These are phyloP conservation scores for Cephus nigrinus DNA, from an alignment of 2,888 invertebrate genomes.

Conservation along the genomic window DNA sequence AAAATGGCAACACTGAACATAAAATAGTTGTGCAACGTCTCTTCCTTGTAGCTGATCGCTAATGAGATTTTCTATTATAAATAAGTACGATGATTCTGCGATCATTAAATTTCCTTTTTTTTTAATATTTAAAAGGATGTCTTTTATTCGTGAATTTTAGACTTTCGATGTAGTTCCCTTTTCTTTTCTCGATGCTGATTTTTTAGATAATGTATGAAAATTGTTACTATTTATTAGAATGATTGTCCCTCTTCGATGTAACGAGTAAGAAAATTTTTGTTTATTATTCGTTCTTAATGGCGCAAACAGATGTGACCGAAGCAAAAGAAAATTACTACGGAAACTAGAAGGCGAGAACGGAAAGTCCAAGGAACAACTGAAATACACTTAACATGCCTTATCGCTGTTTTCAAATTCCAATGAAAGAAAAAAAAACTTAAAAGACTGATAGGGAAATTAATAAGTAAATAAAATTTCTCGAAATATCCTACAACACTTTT, in stretches of 20 bases:
- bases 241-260: not conserved
- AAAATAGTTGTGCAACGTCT: not conserved
- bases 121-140: not conserved
- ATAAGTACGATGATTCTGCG: no score
- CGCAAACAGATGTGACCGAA: not conserved
- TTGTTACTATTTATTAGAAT: not conserved
- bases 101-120: not conserved
- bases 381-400: not conserved
- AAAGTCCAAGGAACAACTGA: not conserved
- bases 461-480: not conserved
- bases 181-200: not conserved
- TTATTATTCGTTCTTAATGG: not conserved
- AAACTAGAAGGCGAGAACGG: not conserved
- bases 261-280: not conserved
- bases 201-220: not conserved
- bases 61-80: no score
- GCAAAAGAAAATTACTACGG: not conserved
- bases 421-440: not conserved
- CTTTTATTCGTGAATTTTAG: not conserved
- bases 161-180: not conserved
- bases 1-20: not conserved
- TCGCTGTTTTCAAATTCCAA: not conserved
- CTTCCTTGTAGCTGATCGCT: not conserved
- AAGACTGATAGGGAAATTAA: constrained; percentile 2
- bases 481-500: constrained; percentile 1